These are phyloP conservation scores for Gobiocypris rarus DNA, from an alignment of 2,113 vertebrate genomes.

Conservation along the genomic window DNA sequence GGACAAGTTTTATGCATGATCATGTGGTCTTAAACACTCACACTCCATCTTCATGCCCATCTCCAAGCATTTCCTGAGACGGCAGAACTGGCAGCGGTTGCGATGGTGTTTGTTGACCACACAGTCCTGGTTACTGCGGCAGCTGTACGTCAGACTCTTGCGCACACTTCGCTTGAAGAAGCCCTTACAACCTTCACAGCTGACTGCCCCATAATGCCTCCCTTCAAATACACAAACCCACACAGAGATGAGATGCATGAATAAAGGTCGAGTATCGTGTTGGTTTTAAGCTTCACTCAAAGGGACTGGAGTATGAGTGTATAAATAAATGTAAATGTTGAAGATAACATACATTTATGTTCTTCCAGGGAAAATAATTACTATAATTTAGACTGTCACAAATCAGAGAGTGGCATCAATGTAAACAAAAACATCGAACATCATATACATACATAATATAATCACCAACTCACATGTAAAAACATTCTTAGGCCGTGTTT, in stretches of 20 bases:
- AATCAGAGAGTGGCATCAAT: background rate
- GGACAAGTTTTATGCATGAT: background rate
- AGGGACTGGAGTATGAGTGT: too few relatives aligned
- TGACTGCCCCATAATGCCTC: conserved; percentile 97
- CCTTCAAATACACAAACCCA: conserved; percentile 72
- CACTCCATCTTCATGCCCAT: conserved; percentile 99
- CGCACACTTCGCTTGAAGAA: conserved; percentile 99
- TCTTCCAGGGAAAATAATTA: too few relatives aligned
- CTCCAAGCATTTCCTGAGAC: conserved; percentile 94
- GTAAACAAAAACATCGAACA: background rate
- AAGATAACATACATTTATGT: too few relatives aligned
- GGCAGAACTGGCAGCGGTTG: conserved; percentile 98
- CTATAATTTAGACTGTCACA: too few relatives aligned
- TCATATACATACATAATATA: background rate
- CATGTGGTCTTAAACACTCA: conserved; percentile 71
- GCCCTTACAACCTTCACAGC: conserved; percentile 98
- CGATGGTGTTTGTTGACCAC: conserved; percentile 99
- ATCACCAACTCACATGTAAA: background rate
- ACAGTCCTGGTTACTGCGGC: conserved; percentile 97
- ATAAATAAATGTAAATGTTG: too few relatives aligned
- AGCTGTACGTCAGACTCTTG: conserved; percentile 96
- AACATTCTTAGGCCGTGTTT: background rate
- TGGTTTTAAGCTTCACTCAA: too few relatives aligned
- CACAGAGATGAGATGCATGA: background rate
- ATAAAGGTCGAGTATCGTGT: too few relatives aligned